Evolutionary conservation across 2,113 vertebrate genomes (phyloP), one percentile per base, ranked within the genome.

Genomic region (Vanacampus margaritifer): DNA sequence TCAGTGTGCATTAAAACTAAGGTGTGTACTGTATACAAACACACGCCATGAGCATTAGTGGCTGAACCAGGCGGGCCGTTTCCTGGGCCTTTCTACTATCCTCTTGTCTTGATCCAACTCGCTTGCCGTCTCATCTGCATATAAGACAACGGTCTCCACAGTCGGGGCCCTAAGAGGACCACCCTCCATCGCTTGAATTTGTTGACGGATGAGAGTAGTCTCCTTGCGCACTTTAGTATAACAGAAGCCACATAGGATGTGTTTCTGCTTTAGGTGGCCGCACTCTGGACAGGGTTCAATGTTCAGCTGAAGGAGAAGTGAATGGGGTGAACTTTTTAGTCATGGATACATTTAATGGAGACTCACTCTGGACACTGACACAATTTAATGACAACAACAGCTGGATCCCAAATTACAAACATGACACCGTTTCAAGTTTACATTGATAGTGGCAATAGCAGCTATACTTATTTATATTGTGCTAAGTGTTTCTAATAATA

Each of bases 211-310:
- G 69, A 83, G 65, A 6, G 7, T 26, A 0, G 95, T 97, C 87
- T 99, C 98, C 68, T 61, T 89, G 72, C 87, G 69, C 39, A 99
- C 92, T 57, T 95, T 97, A 13, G 90, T 82, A 0, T 98, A 98
- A 86, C 98, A 99, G 71, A 92, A 94, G 69, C 93, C 93, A 85
- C 98, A 99, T 67, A 99, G 86, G 53, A 93, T 28, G 0, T 98
- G 94, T 53, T 97, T 99, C 91, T 92, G 93, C 82, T 97, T 99
- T 83, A 97, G 64, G 80, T 95, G 94, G 67, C 96, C 97, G 80
- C 98, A 99, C 75, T 95, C 93, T 16, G 80, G 93, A 85, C 98
- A 99, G 0, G 93, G 72, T 35, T 95, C 95, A 39, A 99, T 94
- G 84, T 97, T 97, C 28, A 45, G 91, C 98, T 99, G 70, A 61